phyloP scores from a whole-genome alignment of 2,113 vertebrate species.

The Dipodomys merriami region DNA sequence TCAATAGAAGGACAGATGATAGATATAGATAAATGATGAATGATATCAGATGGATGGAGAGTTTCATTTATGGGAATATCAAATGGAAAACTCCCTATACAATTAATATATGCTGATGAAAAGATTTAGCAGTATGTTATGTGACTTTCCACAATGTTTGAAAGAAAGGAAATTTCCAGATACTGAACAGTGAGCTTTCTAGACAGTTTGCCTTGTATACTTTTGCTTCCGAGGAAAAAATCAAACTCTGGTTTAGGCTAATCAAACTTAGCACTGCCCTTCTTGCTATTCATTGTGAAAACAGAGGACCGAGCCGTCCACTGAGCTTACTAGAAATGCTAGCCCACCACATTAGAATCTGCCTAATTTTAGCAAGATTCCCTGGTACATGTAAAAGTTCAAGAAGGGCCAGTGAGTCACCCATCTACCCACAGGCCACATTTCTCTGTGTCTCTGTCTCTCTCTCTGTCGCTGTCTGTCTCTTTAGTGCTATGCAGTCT shows the following conservation, averaged over 20 bases:
- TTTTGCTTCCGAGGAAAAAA: neutral
- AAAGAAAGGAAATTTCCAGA: neutral
- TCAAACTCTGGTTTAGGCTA: neutral
- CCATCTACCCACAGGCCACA: no score
- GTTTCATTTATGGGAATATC: no score
- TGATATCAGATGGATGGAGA: no score
- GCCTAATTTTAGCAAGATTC: neutral
- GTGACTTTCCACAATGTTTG: neutral
- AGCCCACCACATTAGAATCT: neutral
- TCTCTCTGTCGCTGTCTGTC: no score
- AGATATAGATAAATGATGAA: no score
- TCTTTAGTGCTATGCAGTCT: no score
- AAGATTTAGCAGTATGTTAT: neutral
- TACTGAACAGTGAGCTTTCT: neutral
- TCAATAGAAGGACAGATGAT: no score
- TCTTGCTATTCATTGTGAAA: neutral
- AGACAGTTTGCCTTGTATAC: neutral
- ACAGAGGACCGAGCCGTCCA: neutral
- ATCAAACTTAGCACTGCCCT: neutral
- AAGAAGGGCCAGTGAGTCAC: neutral
- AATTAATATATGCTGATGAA: no score
- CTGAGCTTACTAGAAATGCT: neutral
- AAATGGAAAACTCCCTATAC: no score
- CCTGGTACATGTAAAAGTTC: neutral
- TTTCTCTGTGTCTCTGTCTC: no score